phyloP scores from a whole-genome alignment of 2,797 vertebrate species.

The Decapterus maruadsi region DNA sequence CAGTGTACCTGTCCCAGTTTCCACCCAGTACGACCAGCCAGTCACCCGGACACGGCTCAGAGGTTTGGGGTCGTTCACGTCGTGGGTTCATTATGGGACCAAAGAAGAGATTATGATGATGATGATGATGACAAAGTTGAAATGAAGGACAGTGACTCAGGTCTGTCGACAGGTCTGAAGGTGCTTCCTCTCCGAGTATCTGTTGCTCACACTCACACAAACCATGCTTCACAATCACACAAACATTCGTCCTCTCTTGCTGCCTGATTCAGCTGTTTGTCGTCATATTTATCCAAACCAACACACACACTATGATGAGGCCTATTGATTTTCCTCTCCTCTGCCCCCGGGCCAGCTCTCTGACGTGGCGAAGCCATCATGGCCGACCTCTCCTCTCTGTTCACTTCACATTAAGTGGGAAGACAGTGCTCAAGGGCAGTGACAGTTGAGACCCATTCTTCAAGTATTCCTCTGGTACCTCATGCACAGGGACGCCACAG shows the following conservation, averaged over 20 bases:
- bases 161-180: conserved; percentile 81
- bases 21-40: conserved; percentile 48
- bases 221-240: conserved; percentile 61
- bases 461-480: conserved; percentile 91
- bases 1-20: conserved; percentile 59
- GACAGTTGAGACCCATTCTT: conserved; percentile 93
- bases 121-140: conserved; percentile 41
- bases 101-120: conserved; percentile 39
- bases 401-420: conserved; percentile 99
- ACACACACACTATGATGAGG: conserved; percentile 71
- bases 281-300: conserved; percentile 83
- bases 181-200: conserved; percentile 75
- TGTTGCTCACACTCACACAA: conserved; percentile 64
- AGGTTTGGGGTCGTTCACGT: conserved; percentile 52
- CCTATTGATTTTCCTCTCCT: conserved; percentile 57
- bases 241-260: conserved; percentile 69
- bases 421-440: conserved; percentile 90
- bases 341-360: conserved; percentile 55
- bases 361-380: conserved; percentile 40
- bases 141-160: conserved; percentile 74
- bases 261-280: conserved; percentile 74
- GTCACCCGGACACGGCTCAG: conserved; percentile 55
- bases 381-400: conserved; percentile 68
- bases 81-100: conserved; percentile 40
- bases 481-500: conserved; percentile 25